A percentile compares a stretch with the other conserved stretches of the same genome.
These are phyloP conservation scores for Agonopterix arenella DNA, from an alignment of 2,888 invertebrate species.

Conservation along the genomic window DNA sequence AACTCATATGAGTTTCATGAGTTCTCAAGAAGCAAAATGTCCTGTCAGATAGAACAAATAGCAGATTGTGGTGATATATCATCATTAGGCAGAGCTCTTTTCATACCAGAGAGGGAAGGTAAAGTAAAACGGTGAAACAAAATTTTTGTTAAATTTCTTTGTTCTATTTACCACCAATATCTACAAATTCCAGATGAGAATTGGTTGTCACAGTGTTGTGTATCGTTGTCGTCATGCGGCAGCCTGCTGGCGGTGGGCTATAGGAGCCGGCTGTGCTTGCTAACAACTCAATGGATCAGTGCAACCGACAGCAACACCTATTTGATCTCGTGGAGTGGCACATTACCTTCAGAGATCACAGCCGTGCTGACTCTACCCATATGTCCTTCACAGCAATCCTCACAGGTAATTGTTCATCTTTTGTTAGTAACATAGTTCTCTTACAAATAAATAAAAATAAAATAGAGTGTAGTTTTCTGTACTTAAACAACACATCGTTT, in stretches of 20 bases:
- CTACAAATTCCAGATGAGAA: conserved; percentile 44
- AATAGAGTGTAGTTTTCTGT: too few relatives aligned
- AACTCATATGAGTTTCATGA: too few relatives aligned
- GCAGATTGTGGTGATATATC: conserved; percentile 79
- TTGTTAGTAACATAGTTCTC: not conserved
- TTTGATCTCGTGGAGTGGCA: conserved; percentile 67
- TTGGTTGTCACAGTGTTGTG: conserved; percentile 61
- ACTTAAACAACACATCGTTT: too few relatives aligned
- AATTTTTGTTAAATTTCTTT: not conserved
- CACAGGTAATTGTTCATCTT: conserved; percentile 44
- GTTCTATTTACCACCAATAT: not conserved
- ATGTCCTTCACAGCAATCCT: conserved; percentile 63
- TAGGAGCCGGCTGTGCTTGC: conserved; percentile 54
- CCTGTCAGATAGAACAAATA: conserved; percentile 79
- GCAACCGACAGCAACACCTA: conserved; percentile 59
- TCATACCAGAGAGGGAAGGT: conserved; percentile 72
- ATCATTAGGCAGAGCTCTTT: conserved; percentile 75
- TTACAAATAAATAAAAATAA: too few relatives aligned
- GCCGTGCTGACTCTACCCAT: conserved; percentile 52
- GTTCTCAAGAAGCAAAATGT: conserved; percentile 20
- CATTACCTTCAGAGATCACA: conserved; percentile 55
- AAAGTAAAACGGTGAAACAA: not conserved
- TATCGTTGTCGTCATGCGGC: conserved; percentile 65
- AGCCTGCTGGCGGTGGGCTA: conserved; percentile 57
- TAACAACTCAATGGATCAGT: conserved; percentile 67